Conservation (phyloP, 2,113 vertebrate genomes). For the Lampris incognitus region DNA sequence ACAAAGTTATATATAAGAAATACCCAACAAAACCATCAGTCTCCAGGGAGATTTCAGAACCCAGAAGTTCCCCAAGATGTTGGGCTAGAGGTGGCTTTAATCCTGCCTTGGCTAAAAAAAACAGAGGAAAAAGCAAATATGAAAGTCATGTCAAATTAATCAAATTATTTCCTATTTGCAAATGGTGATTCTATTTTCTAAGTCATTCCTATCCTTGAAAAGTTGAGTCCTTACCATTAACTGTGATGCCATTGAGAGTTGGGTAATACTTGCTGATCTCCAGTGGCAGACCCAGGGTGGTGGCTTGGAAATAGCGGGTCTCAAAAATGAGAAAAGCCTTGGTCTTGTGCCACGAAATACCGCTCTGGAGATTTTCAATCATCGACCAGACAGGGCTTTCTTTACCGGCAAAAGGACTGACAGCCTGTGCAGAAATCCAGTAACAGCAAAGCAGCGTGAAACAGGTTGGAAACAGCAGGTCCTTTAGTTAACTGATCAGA, state of each 20-base stretch:
- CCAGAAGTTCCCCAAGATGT: slow-evolving; percentile 66
- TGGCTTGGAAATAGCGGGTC: slow-evolving; percentile 77
- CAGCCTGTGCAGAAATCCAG: slow-evolving; percentile 49
- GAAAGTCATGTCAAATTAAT: neutral
- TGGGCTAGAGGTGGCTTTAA: slow-evolving; percentile 67
- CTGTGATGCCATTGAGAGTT: slow-evolving; percentile 56
- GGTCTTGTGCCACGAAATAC: slow-evolving; percentile 73
- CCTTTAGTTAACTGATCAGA: neutral
- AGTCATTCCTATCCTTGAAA: neutral
- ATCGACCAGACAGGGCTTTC: slow-evolving; percentile 60
- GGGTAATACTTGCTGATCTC: slow-evolving; percentile 84
- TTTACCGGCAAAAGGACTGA: slow-evolving; percentile 66
- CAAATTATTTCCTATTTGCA: neutral
- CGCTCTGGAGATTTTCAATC: slow-evolving; percentile 70
- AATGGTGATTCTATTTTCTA: neutral
- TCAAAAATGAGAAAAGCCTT: slow-evolving; percentile 74
- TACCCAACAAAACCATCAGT: slow-evolving; percentile 81
- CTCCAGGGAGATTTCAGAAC: slow-evolving; percentile 72
- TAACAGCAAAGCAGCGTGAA: slow-evolving; percentile 13
- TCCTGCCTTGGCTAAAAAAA: slow-evolving; percentile 68
- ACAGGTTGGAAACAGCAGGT: neutral
- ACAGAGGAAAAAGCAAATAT: neutral
- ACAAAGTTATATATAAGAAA: neutral
- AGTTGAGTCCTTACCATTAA: slow-evolving; percentile 73
- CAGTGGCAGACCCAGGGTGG: slow-evolving; percentile 77